Percentiles rank a stretch among this genome's conserved stretches.
phyloP scores from a whole-genome alignment of 1,140 invertebrate genomes.

The Drosophila tani region DNA sequence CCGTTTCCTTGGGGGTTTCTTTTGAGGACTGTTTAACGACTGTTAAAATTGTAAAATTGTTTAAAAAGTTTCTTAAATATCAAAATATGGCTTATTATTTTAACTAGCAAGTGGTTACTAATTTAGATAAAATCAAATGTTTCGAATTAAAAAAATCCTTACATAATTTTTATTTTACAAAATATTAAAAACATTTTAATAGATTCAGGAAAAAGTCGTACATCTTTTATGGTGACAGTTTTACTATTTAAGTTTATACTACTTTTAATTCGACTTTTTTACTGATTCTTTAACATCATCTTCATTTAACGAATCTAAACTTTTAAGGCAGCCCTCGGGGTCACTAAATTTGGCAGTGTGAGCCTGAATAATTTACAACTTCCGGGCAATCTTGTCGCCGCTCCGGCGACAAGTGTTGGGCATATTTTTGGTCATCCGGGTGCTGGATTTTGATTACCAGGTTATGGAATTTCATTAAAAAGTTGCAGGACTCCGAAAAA shows the following conservation, averaged over 20 bases:
- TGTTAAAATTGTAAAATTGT: no score
- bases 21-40: no score
- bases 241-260: no score
- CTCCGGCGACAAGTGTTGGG: conserved; percentile 42
- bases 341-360: conserved; percentile 14
- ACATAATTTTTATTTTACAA: no score
- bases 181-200: no score
- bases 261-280: no score
- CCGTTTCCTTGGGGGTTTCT: no score
- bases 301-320: background rate
- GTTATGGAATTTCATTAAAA: conserved; percentile 80
- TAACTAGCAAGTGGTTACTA: background rate
- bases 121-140: no score
- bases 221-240: no score
- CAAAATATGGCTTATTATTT: background rate
- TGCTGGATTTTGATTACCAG: conserved; percentile 42
- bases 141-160: no score
- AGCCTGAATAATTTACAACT: conserved; percentile 65
- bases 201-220: no score
- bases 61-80: background rate
- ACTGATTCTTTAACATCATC: no score
- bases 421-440: conserved; percentile 64
- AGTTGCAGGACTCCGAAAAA: conserved; percentile 10
- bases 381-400: conserved; percentile 43
- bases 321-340: background rate